phyloP scores from a whole-genome alignment of 2,888 invertebrate species.

The Exephanes ischioxanthus region DNA sequence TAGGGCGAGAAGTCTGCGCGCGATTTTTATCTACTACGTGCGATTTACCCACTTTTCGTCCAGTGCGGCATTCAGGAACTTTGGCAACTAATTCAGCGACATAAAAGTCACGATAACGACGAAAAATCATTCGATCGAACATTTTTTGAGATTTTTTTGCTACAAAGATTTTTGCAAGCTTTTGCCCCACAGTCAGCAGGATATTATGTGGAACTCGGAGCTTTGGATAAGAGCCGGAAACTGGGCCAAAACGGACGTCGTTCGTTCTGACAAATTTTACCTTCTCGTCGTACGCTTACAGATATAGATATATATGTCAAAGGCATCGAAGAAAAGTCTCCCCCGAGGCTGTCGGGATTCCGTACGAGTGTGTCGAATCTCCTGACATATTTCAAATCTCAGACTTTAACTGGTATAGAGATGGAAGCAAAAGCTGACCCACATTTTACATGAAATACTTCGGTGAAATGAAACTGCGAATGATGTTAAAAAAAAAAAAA shows the following conservation, averaged over 20 bases:
- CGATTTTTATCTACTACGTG: conserved; percentile 1
- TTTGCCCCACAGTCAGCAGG: conserved; percentile 22
- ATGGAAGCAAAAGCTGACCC: conserved; percentile 39
- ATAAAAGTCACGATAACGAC: conserved; percentile 13
- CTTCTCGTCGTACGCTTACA: not conserved
- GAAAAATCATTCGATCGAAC: conserved; percentile 46
- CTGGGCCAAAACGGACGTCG: conserved; percentile 40
- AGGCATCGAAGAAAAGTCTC: not conserved
- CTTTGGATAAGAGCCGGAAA: conserved; percentile 22
- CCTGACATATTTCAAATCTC: conserved; percentile 23
- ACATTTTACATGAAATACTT: conserved; percentile 12
- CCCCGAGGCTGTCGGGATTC: conserved; percentile 6
- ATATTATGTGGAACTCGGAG: not conserved
- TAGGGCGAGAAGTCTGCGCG: not conserved
- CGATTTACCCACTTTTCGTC: not conserved
- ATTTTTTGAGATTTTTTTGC: conserved; percentile 6
- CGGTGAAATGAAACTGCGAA: conserved; percentile 26
- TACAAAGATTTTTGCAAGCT: conserved; percentile 32
- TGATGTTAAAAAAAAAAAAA: not conserved
- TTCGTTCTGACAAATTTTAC: conserved; percentile 32
- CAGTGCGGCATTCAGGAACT: conserved; percentile 17
- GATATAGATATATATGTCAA: not conserved
- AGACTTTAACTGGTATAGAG: conserved; percentile 5
- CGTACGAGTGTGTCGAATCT: conserved; percentile 39
- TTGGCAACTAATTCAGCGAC: conserved; percentile 16